These are phyloP conservation scores for Theodoxus fluviatilis DNA, from an alignment of 2,888 invertebrate genomes.

Conservation along the genomic window DNA sequence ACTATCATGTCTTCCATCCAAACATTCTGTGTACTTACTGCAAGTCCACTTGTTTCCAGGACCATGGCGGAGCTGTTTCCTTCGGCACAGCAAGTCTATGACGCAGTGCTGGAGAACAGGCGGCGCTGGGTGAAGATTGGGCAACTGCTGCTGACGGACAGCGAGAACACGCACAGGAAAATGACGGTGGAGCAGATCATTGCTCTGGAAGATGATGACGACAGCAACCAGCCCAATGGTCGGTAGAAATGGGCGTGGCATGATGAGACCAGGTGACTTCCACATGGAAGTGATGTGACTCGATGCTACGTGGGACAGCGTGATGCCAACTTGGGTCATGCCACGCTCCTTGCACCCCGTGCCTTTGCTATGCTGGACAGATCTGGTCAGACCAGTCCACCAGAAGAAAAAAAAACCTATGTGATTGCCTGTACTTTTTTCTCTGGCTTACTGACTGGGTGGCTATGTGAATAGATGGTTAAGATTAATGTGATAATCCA, in stretches of 20 bases:
- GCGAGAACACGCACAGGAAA: slow-evolving; percentile 48
- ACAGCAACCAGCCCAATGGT: slow-evolving; percentile 25
- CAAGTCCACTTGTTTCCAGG: slow-evolving; percentile 36
- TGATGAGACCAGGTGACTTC: slow-evolving; percentile 25
- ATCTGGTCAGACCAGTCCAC: too few species aligned
- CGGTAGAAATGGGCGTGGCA: not conserved
- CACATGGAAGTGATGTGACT: not conserved
- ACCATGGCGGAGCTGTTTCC: slow-evolving; percentile 54
- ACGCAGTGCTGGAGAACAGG: slow-evolving; percentile 57
- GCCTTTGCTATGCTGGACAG: too few species aligned
- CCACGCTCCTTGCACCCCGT: too few species aligned
- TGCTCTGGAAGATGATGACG: slow-evolving; percentile 47
- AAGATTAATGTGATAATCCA: too few species aligned
- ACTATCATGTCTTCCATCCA: not conserved
- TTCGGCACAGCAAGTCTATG: slow-evolving; percentile 42
- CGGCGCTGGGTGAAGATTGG: slow-evolving; percentile 59
- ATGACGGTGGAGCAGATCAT: slow-evolving; percentile 57
- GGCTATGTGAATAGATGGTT: too few species aligned
- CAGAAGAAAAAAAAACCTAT: too few species aligned
- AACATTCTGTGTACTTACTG: not conserved
- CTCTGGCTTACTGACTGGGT: too few species aligned
- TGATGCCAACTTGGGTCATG: too few species aligned
- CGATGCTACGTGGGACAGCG: not conserved
- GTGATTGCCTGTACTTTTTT: too few species aligned
- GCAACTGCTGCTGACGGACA: slow-evolving; percentile 46